Evolutionary conservation across 37 sponge, comb jelly and placozoan species (phyloP), one percentile per base, ranked within the genome.

Genomic region (Crambe crambe): DNA sequence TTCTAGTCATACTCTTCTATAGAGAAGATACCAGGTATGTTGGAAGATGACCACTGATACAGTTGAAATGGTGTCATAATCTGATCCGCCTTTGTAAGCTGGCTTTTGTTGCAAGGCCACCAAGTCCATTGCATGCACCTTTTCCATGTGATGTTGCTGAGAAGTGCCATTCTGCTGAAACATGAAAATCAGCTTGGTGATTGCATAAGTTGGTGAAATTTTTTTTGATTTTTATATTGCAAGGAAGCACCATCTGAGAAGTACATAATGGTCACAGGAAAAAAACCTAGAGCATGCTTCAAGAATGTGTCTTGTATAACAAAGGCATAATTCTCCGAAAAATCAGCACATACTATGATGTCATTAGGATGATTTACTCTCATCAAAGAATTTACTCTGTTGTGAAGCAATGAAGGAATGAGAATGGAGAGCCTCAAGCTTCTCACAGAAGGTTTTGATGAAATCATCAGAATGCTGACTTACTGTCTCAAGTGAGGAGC

Each of bases 91-190:
- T 39, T 38, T 82, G 73, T 10, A 83, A 31, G 68, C 83, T 89
- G 32, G 83, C 83, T 42, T 75, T 61, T 65, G 80, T 68, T 36
- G 89, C 84, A 26, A 77, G 61, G 4, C 89, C 83, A 44, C 89
- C 89, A 21, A 89, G 25, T 36, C 89, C 83, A 83, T 83, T 79
- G 72, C 83, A 82, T 47, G 89, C 79, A 43, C 83, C 78, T 63
- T 87, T 87, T 22, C 83, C 82, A 87, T 87, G 82, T 26, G 82
- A 81, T 37, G 88, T 87, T 37, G 88, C 88, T 71, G 58, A 73
- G 40, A 89, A 89, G 54, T 89, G 72, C 89, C 89, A 89, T 38
- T 72, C 79, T 27, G 73, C 89, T 47, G 73, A 75, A 60, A 87
- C 81, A 57, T 87, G 82, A 70, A 82, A 87, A 37, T 87, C 88